Percentiles rank a stretch among this genome's conserved stretches.
Conservation (phyloP, 2,888 invertebrate species). For the Balanococcus diminutus region DNA sequence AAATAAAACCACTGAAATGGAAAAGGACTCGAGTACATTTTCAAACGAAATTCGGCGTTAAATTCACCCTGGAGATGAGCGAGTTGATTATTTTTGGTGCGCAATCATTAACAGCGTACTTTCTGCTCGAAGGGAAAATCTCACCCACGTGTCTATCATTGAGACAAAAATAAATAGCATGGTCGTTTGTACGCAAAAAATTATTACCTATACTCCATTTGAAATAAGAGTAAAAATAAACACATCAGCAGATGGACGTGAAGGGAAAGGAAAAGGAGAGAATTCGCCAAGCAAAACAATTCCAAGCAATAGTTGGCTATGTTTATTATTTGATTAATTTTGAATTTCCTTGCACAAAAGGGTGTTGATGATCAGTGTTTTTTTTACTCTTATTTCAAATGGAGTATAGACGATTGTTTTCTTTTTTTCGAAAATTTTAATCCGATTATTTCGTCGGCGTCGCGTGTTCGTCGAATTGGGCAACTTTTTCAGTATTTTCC, state of each 20-base stretch:
- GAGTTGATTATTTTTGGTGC: slow-evolving; percentile 27
- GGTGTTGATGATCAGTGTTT: no score
- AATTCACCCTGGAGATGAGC: slow-evolving; percentile 21
- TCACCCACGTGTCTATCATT: slow-evolving; percentile 24
- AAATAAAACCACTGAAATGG: slow-evolving; percentile 27
- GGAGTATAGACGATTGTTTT: neutral
- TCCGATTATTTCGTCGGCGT: neutral
- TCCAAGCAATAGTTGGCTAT: no score
- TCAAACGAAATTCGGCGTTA: slow-evolving; percentile 31
- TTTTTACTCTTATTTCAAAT: no score
- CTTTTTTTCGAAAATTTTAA: neutral
- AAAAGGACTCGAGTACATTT: slow-evolving; percentile 21
- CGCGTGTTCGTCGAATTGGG: neutral
- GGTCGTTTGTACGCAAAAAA: neutral
- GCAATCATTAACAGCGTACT: neutral
- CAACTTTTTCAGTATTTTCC: slow-evolving; percentile 10
- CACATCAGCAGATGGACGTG: no score
- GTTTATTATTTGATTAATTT: no score
- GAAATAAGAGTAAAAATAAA: no score
- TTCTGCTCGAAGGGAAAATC: neutral
- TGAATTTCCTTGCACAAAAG: no score
- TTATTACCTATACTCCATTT: no score
- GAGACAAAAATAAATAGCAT: neutral
- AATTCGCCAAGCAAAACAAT: no score
- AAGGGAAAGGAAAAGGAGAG: no score